These are phyloP conservation scores for Acanthosepion pharaonis DNA, from an alignment of 2,888 invertebrate genomes.

Conservation along the genomic window DNA sequence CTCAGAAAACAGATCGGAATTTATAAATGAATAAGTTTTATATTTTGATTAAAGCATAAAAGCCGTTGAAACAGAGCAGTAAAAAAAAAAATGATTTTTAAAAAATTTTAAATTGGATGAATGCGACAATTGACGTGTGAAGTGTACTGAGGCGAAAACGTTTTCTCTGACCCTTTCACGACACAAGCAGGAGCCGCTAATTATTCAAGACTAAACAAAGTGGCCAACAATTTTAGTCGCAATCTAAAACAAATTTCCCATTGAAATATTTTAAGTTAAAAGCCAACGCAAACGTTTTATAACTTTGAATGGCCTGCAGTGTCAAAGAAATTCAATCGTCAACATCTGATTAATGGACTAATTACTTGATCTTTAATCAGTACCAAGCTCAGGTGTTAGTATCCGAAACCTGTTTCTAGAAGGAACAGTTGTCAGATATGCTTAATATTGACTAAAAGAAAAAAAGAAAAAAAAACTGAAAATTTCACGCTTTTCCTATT, in stretches of 20 bases:
- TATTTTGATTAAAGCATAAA: not conserved
- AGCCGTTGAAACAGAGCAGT: not conserved
- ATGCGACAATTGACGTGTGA: not conserved
- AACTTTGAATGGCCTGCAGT: not conserved
- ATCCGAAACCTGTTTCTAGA: no score
- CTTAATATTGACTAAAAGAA: no score
- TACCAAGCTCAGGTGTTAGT: not conserved
- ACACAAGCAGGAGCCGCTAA: not conserved
- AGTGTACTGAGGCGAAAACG: not conserved
- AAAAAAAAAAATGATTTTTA: not conserved
- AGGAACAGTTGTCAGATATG: no score
- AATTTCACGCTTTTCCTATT: no score
- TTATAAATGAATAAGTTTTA: not conserved
- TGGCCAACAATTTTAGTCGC: not conserved
- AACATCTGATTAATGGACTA: not conserved
- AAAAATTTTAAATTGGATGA: not conserved
- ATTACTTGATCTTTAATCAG: not conserved
- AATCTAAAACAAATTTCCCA: not conserved
- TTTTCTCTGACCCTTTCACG: not conserved
- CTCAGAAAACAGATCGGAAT: not conserved
- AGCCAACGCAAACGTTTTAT: not conserved
- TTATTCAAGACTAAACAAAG: not conserved
- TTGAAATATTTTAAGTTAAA: not conserved
- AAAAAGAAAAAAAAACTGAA: no score
- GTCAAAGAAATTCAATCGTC: not conserved